A percentile compares a stretch with the other conserved stretches of the same genome.
phyloP scores from a whole-genome alignment of 2,888 invertebrate species.

The Rutpela maculata region DNA sequence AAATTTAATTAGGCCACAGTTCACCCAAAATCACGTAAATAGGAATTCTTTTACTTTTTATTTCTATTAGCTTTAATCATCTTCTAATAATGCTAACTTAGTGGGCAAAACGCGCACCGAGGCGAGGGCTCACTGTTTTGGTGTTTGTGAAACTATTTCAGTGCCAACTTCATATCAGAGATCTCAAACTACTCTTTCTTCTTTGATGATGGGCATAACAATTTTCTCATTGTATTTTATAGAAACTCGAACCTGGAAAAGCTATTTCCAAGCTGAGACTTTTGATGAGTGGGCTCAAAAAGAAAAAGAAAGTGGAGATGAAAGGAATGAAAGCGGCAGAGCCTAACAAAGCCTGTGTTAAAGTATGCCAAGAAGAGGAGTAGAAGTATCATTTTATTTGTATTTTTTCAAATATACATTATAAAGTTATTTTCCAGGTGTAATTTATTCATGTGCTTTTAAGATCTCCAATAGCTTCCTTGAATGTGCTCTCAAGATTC shows the following conservation, averaged over 20 bases:
- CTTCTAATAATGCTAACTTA: too few relatives aligned
- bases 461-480: conserved; percentile 58
- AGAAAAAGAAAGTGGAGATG: conserved; percentile 68
- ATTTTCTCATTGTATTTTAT: conserved; percentile 36
- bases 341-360: conserved; percentile 54
- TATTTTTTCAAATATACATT: conserved; percentile 42
- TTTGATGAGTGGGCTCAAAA: conserved; percentile 74
- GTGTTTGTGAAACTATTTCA: too few relatives aligned
- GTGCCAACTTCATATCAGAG: too few relatives aligned
- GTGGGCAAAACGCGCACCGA: too few relatives aligned
- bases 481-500: conserved; percentile 71
- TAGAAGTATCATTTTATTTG: conserved; percentile 26
- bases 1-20: too few relatives aligned
- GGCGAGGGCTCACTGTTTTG: too few relatives aligned
- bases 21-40: too few relatives aligned
- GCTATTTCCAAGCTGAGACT: conserved; percentile 79
- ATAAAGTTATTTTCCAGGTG: conserved; percentile 1
- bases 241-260: conserved; percentile 61
- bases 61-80: too few relatives aligned
- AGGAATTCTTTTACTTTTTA: too few relatives aligned
- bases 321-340: conserved; percentile 56
- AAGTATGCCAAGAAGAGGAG: conserved; percentile 11
- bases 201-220: too few relatives aligned
- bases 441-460: conserved; percentile 52
- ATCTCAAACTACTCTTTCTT: too few relatives aligned